phyloP scores from a whole-genome alignment of 2,797 vertebrate genomes.

The Bryconaethiops microstoma region DNA sequence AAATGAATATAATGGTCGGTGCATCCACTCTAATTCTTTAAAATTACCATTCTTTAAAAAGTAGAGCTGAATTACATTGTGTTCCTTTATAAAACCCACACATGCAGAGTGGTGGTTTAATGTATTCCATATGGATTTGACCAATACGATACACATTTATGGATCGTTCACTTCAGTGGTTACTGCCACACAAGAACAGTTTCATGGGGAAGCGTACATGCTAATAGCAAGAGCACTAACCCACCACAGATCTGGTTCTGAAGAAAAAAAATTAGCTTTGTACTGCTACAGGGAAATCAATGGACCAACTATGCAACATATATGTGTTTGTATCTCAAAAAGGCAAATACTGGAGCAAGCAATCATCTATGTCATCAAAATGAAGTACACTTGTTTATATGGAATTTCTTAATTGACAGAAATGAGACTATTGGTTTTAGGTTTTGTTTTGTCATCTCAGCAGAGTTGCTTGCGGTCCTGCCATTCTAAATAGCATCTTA shows the following conservation, averaged over 20 bases:
- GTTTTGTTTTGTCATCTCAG: not conserved
- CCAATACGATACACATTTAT: not conserved
- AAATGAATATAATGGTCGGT: not conserved
- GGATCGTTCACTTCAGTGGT: not conserved
- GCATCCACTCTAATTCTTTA: too few species aligned
- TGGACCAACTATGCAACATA: not conserved
- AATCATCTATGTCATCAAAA: too few species aligned
- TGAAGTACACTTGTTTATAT: not conserved
- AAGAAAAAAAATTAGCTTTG: not conserved
- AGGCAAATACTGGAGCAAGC: not conserved
- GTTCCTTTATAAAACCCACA: not conserved
- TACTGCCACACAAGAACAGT: not conserved
- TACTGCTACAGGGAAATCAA: not conserved
- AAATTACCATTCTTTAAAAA: not conserved
- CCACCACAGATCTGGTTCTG: not conserved
- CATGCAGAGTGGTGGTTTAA: slow-evolving; percentile 4
- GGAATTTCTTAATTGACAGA: not conserved
- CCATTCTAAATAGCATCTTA: not conserved
- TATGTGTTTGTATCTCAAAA: not conserved
- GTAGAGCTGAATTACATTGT: not conserved
- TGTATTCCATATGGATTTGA: not conserved
- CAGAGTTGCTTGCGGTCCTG: not conserved
- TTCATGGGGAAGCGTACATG: not conserved
- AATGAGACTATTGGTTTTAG: not conserved
- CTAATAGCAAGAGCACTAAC: not conserved